Conservation (phyloP, 2,113 vertebrate genomes). For the Vanacampus margaritifer region DNA sequence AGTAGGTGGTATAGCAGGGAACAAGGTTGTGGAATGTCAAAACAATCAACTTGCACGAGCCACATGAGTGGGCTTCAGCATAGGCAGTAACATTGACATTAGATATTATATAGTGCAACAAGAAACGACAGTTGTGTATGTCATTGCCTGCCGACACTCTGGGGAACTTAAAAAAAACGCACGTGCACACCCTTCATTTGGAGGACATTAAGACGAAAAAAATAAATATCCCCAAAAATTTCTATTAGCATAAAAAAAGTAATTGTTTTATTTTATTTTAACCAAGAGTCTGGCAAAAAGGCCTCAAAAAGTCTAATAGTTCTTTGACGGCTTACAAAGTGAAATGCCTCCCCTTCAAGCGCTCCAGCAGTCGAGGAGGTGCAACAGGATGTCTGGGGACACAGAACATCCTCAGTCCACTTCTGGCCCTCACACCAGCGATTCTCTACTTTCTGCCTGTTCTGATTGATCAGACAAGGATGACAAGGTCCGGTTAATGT, state of each 20-base stretch:
- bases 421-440: constrained; percentile 78
- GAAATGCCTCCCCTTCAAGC: constrained; percentile 73
- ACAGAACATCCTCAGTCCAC: constrained; percentile 1
- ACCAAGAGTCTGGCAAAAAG: constrained; percentile 99
- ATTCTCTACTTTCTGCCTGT: constrained; percentile 90
- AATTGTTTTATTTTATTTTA: constrained; percentile 91
- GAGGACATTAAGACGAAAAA: constrained; percentile 98
- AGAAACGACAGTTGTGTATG: constrained; percentile 80
- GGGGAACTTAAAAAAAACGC: constrained; percentile 83
- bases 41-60: constrained; percentile 24
- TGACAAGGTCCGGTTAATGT: constrained; percentile 81
- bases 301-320: constrained; percentile 94
- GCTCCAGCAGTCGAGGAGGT: constrained; percentile 4
- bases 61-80: constrained; percentile 74
- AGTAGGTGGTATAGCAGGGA: constrained; percentile 36
- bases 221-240: constrained; percentile 99
- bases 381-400: constrained; percentile 2
- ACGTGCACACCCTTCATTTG: constrained; percentile 93
- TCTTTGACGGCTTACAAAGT: constrained; percentile 86
- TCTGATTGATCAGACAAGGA: constrained; percentile 83
- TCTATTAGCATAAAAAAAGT: constrained; percentile 99
- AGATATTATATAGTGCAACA: constrained; percentile 84
- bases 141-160: constrained; percentile 40
- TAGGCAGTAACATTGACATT: constrained; percentile 98
- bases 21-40: constrained; percentile 49